Conservation (phyloP, 2,797 vertebrate genomes). For the Clarias laeviceps region DNA sequence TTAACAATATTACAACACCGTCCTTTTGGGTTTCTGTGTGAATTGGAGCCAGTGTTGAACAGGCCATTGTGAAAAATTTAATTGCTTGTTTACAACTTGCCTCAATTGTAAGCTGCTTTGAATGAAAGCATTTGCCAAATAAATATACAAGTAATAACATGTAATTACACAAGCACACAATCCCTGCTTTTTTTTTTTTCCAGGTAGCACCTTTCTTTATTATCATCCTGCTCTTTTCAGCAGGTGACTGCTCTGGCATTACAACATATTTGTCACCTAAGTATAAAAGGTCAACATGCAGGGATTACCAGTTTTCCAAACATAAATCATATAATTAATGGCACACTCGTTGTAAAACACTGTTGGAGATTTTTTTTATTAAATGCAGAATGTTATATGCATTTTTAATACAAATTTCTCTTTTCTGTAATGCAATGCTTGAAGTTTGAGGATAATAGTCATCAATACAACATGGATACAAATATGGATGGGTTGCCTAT, state of each 20-base stretch:
- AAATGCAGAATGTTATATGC: background rate
- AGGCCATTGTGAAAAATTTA: background rate
- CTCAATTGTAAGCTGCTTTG: background rate
- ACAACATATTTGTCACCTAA: background rate
- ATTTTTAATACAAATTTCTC: background rate
- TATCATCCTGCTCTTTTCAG: background rate
- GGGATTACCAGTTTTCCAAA: background rate
- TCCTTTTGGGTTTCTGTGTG: background rate
- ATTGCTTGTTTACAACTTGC: background rate
- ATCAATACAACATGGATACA: background rate
- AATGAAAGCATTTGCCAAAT: background rate
- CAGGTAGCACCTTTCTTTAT: background rate
- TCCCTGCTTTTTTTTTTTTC: background rate
- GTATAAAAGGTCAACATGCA: background rate
- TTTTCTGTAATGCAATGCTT: background rate
- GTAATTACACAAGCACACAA: background rate
- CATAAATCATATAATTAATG: slow-evolving; percentile 3
- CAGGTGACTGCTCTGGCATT: background rate
- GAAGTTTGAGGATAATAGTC: background rate
- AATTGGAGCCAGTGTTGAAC: background rate
- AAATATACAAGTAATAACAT: background rate
- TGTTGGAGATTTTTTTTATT: background rate
- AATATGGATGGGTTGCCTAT: background rate
- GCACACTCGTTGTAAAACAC: background rate
- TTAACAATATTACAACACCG: background rate